Conservation (phyloP, 2,113 vertebrate genomes). For the Ancistrus triradiatus region DNA sequence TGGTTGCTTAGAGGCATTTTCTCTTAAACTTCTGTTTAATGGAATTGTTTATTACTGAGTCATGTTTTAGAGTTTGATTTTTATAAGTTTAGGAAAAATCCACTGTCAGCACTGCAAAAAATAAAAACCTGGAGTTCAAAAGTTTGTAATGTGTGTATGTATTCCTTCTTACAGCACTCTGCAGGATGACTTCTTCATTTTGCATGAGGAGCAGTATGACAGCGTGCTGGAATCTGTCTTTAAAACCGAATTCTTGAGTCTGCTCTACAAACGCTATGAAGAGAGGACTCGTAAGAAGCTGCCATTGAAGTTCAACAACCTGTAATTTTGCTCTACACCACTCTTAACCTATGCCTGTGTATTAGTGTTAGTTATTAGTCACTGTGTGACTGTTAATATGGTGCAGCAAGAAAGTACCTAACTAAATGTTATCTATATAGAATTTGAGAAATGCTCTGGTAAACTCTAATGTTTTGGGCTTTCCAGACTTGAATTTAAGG, state of each 20-base stretch:
- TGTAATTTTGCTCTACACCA: conserved; percentile 52
- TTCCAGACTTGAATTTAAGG: conserved; percentile 78
- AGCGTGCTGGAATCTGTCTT: conserved; percentile 75
- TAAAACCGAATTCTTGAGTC: conserved; percentile 78
- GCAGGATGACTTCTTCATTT: conserved; percentile 76
- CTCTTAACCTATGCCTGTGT: neutral
- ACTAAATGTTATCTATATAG: neutral
- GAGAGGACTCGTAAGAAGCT: conserved; percentile 67
- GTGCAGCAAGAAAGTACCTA: too few species aligned
- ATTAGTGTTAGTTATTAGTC: too few species aligned
- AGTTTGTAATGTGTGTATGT: too few species aligned
- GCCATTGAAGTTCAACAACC: conserved; percentile 74
- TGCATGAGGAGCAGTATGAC: conserved; percentile 78
- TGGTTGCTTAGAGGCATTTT: too few species aligned
- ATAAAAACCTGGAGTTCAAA: too few species aligned
- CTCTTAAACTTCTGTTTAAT: too few species aligned
- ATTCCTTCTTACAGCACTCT: conserved; percentile 57
- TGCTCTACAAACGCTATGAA: conserved; percentile 73
- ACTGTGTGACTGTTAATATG: too few species aligned
- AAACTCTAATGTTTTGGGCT: neutral
- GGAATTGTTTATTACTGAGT: too few species aligned
- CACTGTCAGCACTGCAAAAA: too few species aligned
- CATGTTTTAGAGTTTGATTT: too few species aligned
- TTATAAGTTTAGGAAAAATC: too few species aligned
- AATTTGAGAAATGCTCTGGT: neutral